Conservation (phyloP, 2,113 vertebrate species). For the Cepphus grylle region DNA sequence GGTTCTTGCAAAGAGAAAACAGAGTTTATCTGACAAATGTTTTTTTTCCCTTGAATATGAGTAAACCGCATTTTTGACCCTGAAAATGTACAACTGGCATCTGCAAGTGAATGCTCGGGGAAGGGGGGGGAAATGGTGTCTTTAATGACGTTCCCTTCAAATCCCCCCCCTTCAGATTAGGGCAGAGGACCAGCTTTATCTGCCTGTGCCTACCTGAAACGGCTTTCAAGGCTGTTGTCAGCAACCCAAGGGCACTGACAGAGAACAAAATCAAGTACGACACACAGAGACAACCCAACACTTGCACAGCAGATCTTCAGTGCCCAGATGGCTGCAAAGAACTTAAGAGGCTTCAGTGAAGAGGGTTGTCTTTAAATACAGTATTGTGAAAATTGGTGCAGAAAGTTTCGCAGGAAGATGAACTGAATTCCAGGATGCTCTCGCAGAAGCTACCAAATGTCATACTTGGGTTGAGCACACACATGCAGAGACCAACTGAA, state of each 20-base stretch:
- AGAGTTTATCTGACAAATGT: neutral
- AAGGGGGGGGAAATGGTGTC: neutral
- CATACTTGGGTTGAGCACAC: neutral
- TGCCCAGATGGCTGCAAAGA: neutral
- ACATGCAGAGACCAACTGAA: neutral
- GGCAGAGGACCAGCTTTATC: neutral
- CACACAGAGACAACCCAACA: accelerated
- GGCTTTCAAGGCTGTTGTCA: neutral
- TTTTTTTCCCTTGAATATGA: neutral
- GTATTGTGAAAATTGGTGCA: neutral
- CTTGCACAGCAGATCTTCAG: neutral
- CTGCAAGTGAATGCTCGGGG: neutral
- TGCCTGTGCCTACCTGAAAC: neutral
- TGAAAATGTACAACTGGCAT: neutral
- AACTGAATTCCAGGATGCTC: neutral
- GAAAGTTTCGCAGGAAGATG: neutral
- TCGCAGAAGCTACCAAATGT: neutral
- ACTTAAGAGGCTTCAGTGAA: neutral
- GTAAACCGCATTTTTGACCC: neutral
- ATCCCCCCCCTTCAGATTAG: neutral
- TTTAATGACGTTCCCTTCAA: neutral
- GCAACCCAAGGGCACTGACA: neutral
- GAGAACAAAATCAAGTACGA: neutral
- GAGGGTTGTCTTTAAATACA: neutral
- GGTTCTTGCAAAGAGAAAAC: neutral